Percentiles rank a stretch among this genome's conserved stretches.
phyloP scores from a whole-genome alignment of 2,797 vertebrate species.

The Sebastes jordani region DNA sequence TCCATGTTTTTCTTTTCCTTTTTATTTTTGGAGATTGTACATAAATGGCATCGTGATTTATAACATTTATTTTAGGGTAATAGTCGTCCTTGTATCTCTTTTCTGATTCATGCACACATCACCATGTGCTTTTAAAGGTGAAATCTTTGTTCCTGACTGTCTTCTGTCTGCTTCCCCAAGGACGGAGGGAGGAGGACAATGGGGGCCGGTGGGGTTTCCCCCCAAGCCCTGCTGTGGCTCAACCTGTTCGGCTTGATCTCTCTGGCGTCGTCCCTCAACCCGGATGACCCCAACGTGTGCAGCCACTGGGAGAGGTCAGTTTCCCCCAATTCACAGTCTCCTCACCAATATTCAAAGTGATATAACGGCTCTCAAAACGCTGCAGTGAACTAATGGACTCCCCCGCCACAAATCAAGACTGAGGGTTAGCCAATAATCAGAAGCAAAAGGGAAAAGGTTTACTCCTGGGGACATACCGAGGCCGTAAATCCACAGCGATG shows the following conservation, averaged over 20 bases:
- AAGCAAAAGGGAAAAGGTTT: slow-evolving; percentile 51
- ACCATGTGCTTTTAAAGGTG: not conserved
- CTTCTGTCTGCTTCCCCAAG: not conserved
- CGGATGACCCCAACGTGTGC: slow-evolving; percentile 95
- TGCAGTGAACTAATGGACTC: slow-evolving; percentile 53
- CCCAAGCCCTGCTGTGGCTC: slow-evolving; percentile 69
- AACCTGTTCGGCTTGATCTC: slow-evolving; percentile 69
- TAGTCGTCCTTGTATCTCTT: not conserved
- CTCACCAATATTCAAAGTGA: not conserved
- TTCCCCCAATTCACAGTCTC: not conserved
- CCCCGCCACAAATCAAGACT: slow-evolving; percentile 51
- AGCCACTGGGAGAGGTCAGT: slow-evolving; percentile 97
- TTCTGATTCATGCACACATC: not conserved
- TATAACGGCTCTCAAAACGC: slow-evolving; percentile 11
- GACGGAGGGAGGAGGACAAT: slow-evolving; percentile 68
- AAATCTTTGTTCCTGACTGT: not conserved
- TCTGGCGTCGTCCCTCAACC: slow-evolving; percentile 82
- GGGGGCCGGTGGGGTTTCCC: slow-evolving; percentile 58
- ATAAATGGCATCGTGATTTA: not conserved
- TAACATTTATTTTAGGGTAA: not conserved
- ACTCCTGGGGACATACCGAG: slow-evolving; percentile 19
- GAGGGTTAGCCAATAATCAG: slow-evolving; percentile 59
- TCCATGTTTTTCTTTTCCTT: not conserved
- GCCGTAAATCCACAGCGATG: slow-evolving; percentile 59
- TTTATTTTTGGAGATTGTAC: not conserved